Evolutionary conservation across 30 jellyfish, hydroid and myxozoan species (phyloP), one percentile per base, ranked within the genome.

Genomic region (Chrysaora quinquecirrha): DNA sequence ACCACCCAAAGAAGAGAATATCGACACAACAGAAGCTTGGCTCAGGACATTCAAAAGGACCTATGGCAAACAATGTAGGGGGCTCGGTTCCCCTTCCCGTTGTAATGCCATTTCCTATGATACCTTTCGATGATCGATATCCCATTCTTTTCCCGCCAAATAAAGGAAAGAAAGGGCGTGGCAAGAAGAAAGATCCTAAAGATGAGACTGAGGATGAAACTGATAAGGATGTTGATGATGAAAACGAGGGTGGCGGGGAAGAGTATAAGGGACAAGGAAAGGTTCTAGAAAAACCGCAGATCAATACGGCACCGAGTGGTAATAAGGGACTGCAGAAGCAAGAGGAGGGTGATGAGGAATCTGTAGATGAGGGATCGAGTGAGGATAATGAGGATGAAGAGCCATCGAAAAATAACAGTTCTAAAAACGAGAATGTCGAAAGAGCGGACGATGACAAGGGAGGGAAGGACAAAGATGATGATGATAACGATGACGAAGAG

Each of bases 91-190:
- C 96, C 9, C 65, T 87, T 25, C 98, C 98, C 34, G 79, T 83
- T 0, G 87, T 87, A 34, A 86, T 86, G 82, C 96, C 98, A 11
- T 86, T 86, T 82, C 98, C 92, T 73, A 68, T 82, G 92, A 82
- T 82, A 0, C 92, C 92, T 9, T 82, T 82, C 74, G 92, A 82
- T 71, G 92, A 82, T 9, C 48, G 85, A 22, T 82, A 82, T 32
- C 92, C 92, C 0, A 70, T 82, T 0, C 31, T 82, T 46, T 58
- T 82, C 6, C 34, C 78, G 4, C 92, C 92, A 0, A 82, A 82
- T 27, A 82, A 82, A 43, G 68, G 85, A 19, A 82, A 82, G 58
- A 82, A 82, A 66, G 92, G 92, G 16, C 47, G 71, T 62, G 85
- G 67, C 16, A 68, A 52, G 31, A 82, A 82, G 85, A 82, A 82